phyloP scores from a whole-genome alignment of 1,140 invertebrate species.

The Lepidostoma basale region DNA sequence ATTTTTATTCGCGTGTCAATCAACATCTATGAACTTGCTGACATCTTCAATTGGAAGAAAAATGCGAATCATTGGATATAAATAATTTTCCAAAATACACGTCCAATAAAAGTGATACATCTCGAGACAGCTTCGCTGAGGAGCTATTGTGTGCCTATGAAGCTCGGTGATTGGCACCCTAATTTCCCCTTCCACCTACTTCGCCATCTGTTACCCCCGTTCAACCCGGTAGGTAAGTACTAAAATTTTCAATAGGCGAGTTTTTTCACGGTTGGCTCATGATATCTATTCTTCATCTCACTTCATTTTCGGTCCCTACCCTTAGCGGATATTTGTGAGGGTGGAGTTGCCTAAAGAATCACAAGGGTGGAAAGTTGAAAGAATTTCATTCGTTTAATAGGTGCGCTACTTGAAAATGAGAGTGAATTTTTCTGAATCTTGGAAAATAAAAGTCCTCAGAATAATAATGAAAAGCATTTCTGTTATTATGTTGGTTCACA shows the following conservation, averaged over 20 bases:
- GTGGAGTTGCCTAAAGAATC: background rate
- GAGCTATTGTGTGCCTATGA: constrained; percentile 18
- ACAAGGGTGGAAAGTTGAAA: background rate
- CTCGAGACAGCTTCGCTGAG: background rate
- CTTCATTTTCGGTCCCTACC: constrained; percentile 31
- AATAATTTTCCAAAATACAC: too few species aligned
- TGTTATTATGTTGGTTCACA: too few species aligned
- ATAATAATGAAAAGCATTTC: too few species aligned
- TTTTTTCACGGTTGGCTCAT: constrained; percentile 33
- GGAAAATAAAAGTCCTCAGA: too few species aligned
- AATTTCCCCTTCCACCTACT: background rate
- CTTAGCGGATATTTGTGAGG: background rate
- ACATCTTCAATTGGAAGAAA: too few species aligned
- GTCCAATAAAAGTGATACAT: too few species aligned
- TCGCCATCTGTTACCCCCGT: constrained; percentile 39
- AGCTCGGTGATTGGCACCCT: constrained; percentile 21
- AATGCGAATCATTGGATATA: too few species aligned
- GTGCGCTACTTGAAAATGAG: background rate
- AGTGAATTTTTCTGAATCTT: too few species aligned
- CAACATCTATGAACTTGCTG: too few species aligned
- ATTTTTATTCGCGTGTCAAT: too few species aligned
- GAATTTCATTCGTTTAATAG: background rate
- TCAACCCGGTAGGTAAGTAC: constrained; percentile 32
- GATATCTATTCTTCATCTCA: constrained; percentile 38
- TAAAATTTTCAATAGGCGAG: constrained; percentile 37